Evolutionary conservation across 2,888 invertebrate genomes (phyloP), one percentile per base, ranked within the genome.

Genomic region (Vesta saturnalis): DNA sequence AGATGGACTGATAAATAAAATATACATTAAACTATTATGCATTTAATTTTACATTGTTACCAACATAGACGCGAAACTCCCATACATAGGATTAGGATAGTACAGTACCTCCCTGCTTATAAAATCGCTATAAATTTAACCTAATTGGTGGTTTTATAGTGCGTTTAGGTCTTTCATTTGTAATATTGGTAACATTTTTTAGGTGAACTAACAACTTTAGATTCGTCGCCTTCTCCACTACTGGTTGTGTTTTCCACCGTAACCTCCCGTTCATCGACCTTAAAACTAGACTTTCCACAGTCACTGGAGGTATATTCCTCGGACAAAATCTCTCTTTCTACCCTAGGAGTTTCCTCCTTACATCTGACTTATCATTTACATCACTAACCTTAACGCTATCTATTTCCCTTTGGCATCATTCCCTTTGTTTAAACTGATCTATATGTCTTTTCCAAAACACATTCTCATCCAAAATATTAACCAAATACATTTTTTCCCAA

Each of bases 91-190:
- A 43, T 43, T 43, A 43, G 43, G 43, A 43, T 43, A 43, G 5
- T 43, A 10, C 43, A 43, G 43, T 43, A n/a, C 43, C 43, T 43
- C 43, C 43, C 43, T 43, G 43, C 14, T 43, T 43, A 43, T 43
- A 5, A 5, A 43, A 43, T 43, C 10, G 14, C 43, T 43, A 43
- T n/a, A 43, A 43, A 43, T 43, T 43, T 43, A n/a, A 43, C 43
- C 43, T n/a, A 43, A 8, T 43, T 43, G n/a, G 43, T 43, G 43
- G 43, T 43, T 43, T 43, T 43, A 43, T 43, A 43, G 43, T 43
- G 43, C 43, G 43, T 43, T 43, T 43, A 43, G 14, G 43, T 43
- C 23, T 23, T 23, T 23, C 23, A 23, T 8, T 23, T 23, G 23
- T 8, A 23, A 8, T 23, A 23, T 23, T 43, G 10, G 10, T 14